Evolutionary conservation across 92 coral and sea anemone genomes (phyloP).

Genomic region (Desmophyllum pertusum): DNA sequence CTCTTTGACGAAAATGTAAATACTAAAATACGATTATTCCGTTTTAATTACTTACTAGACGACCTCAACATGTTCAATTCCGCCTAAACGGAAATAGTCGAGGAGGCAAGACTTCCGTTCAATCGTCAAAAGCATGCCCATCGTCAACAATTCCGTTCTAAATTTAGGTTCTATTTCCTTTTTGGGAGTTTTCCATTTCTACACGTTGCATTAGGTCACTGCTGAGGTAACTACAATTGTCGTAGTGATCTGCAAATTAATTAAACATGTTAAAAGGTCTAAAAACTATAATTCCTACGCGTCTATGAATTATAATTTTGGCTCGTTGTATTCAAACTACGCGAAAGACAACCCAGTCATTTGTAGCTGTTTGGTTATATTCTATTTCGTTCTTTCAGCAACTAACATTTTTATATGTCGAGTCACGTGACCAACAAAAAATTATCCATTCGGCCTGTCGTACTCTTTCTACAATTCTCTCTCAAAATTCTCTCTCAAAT

Average conservation of each 20-base stretch:
- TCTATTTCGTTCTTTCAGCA: not conserved
- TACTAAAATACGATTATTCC: not conserved
- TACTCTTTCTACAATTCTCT: not conserved
- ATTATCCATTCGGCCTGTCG: not conserved
- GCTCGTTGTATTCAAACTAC: not conserved
- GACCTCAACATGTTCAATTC: not conserved
- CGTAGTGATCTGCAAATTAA: not conserved
- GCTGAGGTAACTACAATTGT: conserved; percentile 22
- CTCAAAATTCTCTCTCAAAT: too few species aligned
- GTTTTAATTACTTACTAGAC: not conserved
- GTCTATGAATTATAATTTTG: not conserved
- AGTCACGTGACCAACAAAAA: not conserved
- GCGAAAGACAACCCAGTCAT: not conserved
- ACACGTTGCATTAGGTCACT: not conserved
- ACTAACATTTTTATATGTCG: not conserved
- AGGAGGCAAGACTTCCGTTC: not conserved
- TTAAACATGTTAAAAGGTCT: not conserved
- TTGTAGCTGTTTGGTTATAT: not conserved
- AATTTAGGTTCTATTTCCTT: conserved; percentile 15
- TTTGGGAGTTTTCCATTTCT: not conserved
- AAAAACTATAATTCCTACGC: not conserved
- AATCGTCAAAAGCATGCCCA: not conserved
- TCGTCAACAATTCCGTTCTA: conserved; percentile 6
- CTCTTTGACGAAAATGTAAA: not conserved
- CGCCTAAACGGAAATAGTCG: conserved; percentile 14